Conservation (phyloP, 2,113 vertebrate genomes). For the Piaya cayana region DNA sequence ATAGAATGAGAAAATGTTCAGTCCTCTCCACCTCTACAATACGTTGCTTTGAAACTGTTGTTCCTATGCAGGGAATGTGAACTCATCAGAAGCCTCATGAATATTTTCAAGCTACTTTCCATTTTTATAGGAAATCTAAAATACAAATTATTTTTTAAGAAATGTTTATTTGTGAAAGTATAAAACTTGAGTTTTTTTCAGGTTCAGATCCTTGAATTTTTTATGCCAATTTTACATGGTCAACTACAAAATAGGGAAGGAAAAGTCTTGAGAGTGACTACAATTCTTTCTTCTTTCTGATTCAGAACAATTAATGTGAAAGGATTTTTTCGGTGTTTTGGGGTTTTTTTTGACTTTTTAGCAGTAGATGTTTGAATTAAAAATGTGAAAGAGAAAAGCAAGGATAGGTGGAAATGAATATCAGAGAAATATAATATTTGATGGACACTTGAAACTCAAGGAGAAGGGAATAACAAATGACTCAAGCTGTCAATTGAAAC, state of each 20-base stretch:
- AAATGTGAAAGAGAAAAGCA: neutral
- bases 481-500: neutral
- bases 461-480: neutral
- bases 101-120: slow-evolving; percentile 3
- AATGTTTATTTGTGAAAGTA: neutral
- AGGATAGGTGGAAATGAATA: neutral
- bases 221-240: neutral
- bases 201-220: neutral
- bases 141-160: neutral
- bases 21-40: neutral
- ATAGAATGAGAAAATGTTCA: neutral
- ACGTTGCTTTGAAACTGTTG: neutral
- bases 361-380: neutral
- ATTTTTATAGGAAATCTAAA: neutral
- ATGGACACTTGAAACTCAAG: neutral
- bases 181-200: neutral
- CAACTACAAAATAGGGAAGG: neutral
- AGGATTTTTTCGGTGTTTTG: neutral
- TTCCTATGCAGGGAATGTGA: neutral
- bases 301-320: neutral
- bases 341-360: neutral
- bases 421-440: neutral
- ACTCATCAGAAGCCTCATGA: neutral
- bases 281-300: neutral
- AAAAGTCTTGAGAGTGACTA: neutral